These are phyloP conservation scores for Pantherophis vulpinus DNA, from an alignment of 2,797 vertebrate species.

Conservation along the genomic window DNA sequence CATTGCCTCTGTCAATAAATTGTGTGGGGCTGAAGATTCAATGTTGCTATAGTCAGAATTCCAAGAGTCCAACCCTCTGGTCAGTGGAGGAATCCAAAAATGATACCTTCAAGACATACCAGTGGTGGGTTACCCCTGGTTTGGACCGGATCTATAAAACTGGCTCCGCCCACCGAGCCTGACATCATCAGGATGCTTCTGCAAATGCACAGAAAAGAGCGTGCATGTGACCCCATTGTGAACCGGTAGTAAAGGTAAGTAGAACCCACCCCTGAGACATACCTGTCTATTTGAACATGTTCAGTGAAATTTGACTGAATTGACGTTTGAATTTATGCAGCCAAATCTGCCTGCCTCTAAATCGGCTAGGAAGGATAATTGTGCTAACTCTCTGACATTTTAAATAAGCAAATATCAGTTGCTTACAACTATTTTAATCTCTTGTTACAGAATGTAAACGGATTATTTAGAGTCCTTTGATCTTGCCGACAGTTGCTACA, in stretches of 20 bases:
- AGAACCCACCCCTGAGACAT: too few relatives aligned
- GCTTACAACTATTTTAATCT: slow-evolving; percentile 14
- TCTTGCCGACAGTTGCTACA: slow-evolving; percentile 18
- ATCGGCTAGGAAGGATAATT: not conserved
- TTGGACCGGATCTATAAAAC: too few relatives aligned
- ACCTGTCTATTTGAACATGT: not conserved
- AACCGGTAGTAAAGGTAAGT: too few relatives aligned
- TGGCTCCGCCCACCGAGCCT: too few relatives aligned
- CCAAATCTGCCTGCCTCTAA: not conserved
- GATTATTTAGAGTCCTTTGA: slow-evolving; percentile 34
- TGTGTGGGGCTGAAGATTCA: not conserved
- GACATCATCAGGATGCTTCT: too few relatives aligned
- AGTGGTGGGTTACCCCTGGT: too few relatives aligned
- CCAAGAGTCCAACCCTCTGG: not conserved
- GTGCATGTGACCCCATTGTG: too few relatives aligned
- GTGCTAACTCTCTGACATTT: not conserved
- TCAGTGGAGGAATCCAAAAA: not conserved
- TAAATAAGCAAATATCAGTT: slow-evolving; percentile 18
- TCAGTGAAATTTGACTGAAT: not conserved
- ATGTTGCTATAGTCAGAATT: not conserved
- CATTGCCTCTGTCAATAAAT: not conserved
- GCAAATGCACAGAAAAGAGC: too few relatives aligned
- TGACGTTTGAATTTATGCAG: not conserved
- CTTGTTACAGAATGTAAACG: slow-evolving; percentile 19
- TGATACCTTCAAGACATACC: not conserved